A percentile compares a stretch with the other conserved stretches of the same genome.
Conservation (phyloP, 2,113 vertebrate genomes). For the Pelusios castaneus region DNA sequence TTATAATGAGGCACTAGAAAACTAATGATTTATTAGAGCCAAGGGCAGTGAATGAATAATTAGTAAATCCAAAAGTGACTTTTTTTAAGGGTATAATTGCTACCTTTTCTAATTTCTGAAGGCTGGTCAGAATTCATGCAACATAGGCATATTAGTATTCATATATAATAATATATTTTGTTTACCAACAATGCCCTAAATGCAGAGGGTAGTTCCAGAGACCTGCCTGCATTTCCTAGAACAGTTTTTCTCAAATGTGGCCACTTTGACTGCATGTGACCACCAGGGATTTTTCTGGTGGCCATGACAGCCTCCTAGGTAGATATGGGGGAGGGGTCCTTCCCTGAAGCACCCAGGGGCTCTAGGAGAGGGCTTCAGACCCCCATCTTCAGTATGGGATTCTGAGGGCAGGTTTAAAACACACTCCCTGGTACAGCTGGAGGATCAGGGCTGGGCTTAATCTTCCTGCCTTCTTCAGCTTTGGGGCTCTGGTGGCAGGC, state of each 20-base stretch:
- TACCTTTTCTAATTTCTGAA: conserved; percentile 76
- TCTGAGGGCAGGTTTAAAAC: too few relatives aligned
- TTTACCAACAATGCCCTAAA: conserved; percentile 53
- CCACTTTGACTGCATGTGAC: too few relatives aligned
- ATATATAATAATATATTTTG: conserved; percentile 39
- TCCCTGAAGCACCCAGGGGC: too few relatives aligned
- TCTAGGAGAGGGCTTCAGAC: too few relatives aligned
- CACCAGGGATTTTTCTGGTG: too few relatives aligned
- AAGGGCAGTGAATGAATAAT: conserved; percentile 80
- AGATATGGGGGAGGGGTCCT: too few relatives aligned
- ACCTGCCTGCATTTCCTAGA: neutral
- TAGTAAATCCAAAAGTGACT: conserved; percentile 75
- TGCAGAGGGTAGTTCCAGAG: neutral
- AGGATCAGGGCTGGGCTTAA: too few relatives aligned
- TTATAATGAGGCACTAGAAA: conserved; percentile 75
- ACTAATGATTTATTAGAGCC: conserved; percentile 79
- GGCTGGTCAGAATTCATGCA: conserved; percentile 71
- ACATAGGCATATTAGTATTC: conserved; percentile 51
- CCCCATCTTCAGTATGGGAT: too few relatives aligned
- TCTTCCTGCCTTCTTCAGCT: too few relatives aligned
- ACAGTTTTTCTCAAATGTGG: neutral
- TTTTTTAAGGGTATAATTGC: conserved; percentile 78
- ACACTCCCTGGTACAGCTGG: too few relatives aligned
- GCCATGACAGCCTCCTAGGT: too few relatives aligned
- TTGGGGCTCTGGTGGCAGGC: too few relatives aligned